These are phyloP conservation scores for Aelia acuminata DNA, from an alignment of 2,888 invertebrate genomes.

Conservation along the genomic window DNA sequence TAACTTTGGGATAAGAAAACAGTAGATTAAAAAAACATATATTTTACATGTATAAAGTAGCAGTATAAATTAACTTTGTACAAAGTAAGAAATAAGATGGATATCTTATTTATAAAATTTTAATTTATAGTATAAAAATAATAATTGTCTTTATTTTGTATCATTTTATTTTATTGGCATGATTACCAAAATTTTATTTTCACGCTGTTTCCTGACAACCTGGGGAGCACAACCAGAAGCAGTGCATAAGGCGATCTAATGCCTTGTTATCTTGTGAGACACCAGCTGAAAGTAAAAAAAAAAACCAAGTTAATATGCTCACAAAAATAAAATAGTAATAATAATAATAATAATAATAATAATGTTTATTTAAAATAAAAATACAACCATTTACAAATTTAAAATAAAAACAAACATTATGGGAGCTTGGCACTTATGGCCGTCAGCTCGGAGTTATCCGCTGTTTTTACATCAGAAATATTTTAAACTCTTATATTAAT, in stretches of 20 bases:
- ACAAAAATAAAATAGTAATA: too few relatives aligned
- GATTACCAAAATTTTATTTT: not conserved
- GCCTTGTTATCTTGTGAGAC: constrained; percentile 65
- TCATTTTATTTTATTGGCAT: constrained; percentile 26
- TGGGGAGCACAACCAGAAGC: constrained; percentile 66
- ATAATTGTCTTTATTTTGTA: constrained; percentile 21
- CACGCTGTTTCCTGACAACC: constrained; percentile 65
- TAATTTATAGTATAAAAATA: constrained; percentile 28
- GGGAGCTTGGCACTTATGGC: too few relatives aligned
- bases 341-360: too few relatives aligned
- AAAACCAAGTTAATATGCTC: too few relatives aligned
- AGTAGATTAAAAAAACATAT: constrained; percentile 27
- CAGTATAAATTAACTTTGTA: constrained; percentile 41
- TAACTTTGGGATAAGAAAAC: not conserved
- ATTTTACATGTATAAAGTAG: constrained; percentile 47
- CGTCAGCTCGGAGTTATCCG: too few relatives aligned
- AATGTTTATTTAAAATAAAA: too few relatives aligned
- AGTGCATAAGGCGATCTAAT: constrained; percentile 66
- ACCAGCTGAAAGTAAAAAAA: constrained; percentile 62
- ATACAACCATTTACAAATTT: too few relatives aligned
- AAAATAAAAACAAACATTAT: too few relatives aligned
- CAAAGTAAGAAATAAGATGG: constrained; percentile 9
- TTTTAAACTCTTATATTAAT: too few relatives aligned
- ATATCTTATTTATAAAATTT: constrained; percentile 35
- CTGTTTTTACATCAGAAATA: too few relatives aligned